These are phyloP conservation scores for Urocolius indicus DNA, from an alignment of 2,113 vertebrate species.

Conservation along the genomic window DNA sequence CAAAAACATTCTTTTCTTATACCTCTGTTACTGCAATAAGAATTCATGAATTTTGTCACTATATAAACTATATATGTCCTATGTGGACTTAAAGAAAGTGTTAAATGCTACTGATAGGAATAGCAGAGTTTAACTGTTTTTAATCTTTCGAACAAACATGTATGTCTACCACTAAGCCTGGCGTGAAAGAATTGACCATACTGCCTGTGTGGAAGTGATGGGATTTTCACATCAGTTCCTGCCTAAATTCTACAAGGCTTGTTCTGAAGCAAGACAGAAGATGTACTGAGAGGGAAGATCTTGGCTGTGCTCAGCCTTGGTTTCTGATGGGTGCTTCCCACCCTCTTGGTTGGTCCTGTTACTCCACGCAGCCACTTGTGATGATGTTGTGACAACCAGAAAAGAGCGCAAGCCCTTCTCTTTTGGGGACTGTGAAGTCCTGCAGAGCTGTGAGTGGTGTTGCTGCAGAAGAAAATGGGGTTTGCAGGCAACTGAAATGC, in stretches of 20 bases:
- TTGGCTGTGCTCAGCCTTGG: not conserved
- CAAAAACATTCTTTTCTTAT: not conserved
- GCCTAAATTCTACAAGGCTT: not conserved
- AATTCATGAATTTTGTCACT: not conserved
- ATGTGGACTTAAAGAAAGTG: not conserved
- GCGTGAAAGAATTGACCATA: not conserved
- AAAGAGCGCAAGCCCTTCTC: not conserved
- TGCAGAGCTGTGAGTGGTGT: not conserved
- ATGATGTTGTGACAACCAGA: not conserved
- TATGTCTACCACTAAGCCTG: not conserved
- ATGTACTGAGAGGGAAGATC: not conserved
- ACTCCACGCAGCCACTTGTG: not conserved
- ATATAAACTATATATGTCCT: accelerated
- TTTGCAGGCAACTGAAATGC: not conserved
- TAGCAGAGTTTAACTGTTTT: not conserved
- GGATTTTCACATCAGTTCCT: not conserved
- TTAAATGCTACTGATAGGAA: not conserved
- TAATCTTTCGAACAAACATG: not conserved
- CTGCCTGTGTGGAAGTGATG: not conserved
- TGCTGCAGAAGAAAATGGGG: not conserved
- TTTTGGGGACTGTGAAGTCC: not conserved
- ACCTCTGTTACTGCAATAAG: not conserved
- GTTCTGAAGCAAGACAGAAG: not conserved
- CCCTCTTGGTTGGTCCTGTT: not conserved
- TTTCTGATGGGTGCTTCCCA: not conserved